phyloP scores from a whole-genome alignment of 2,113 vertebrate species.

The Herpailurus yagouaroundi region DNA sequence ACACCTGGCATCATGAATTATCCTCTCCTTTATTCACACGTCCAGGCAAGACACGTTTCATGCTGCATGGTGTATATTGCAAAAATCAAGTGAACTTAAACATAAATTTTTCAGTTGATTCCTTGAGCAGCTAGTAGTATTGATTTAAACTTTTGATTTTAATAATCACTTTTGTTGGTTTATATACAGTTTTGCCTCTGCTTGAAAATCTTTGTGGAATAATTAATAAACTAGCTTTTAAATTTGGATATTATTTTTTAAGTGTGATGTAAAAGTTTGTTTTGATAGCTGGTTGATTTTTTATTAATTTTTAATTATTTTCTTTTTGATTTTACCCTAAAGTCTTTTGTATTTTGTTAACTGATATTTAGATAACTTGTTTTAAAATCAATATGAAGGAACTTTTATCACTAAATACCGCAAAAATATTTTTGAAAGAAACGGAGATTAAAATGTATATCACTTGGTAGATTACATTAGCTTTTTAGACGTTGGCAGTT shows the following conservation, averaged over 20 bases:
- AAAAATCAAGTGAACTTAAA: conserved; percentile 80
- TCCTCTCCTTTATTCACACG: conserved; percentile 81
- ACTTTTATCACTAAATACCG: conserved; percentile 20
- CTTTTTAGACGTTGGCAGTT: conserved; percentile 56
- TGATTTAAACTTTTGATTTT: conserved; percentile 67
- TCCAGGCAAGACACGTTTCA: conserved; percentile 77
- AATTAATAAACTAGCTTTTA: not conserved
- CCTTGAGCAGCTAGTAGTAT: conserved; percentile 51
- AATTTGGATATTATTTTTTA: conserved; percentile 31
- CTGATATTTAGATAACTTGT: conserved; percentile 37
- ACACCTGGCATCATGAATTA: conserved; percentile 88
- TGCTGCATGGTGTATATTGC: conserved; percentile 71
- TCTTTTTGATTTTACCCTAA: conserved; percentile 20
- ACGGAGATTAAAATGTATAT: conserved; percentile 28
- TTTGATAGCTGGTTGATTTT: not conserved
- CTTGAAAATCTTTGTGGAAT: conserved; percentile 8
- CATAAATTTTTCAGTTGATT: conserved; percentile 77
- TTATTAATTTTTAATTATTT: conserved; percentile 20
- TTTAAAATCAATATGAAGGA: conserved; percentile 21
- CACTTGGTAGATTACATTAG: conserved; percentile 46
- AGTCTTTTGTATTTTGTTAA: conserved; percentile 40
- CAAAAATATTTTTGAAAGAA: conserved; percentile 35
- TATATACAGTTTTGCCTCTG: conserved; percentile 27
- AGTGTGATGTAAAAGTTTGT: not conserved
- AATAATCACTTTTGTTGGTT: conserved; percentile 39